Evolutionary conservation across 2,888 invertebrate genomes (phyloP).

Genomic region (Stegana nigrithorax): DNA sequence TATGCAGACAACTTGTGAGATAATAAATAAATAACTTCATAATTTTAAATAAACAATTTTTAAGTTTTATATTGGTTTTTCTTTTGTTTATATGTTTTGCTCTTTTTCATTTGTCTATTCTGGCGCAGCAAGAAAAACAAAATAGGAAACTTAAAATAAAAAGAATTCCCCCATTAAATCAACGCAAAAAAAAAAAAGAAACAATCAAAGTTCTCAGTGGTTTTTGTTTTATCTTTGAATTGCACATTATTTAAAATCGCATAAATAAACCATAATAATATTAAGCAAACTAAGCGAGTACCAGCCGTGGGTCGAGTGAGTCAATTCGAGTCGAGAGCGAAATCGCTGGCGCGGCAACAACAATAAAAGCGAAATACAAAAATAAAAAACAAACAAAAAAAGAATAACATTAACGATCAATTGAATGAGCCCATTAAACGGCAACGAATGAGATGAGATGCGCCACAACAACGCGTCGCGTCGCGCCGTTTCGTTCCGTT

Average conservation of each 20-base stretch:
- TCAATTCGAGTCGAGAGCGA: constrained; percentile 30
- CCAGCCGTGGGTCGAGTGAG: constrained; percentile 39
- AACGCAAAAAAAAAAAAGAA: constrained; percentile 28
- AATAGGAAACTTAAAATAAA: constrained; percentile 26
- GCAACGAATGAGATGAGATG: constrained; percentile 25
- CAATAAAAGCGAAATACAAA: constrained; percentile 30
- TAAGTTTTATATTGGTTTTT: constrained; percentile 47
- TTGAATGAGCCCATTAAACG: constrained; percentile 64
- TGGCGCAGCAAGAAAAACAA: constrained; percentile 20
- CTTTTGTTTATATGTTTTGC: constrained; percentile 23
- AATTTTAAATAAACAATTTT: constrained; percentile 33
- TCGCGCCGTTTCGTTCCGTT: too few species aligned
- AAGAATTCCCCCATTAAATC: constrained; percentile 45
- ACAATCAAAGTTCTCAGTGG: constrained; percentile 39
- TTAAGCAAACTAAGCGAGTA: constrained; percentile 34
- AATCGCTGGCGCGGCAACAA: background rate
- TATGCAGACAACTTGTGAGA: constrained; percentile 33
- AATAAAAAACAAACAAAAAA: constrained; percentile 56
- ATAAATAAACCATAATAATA: constrained; percentile 62
- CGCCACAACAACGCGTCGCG: constrained; percentile 31
- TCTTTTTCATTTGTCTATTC: too few species aligned
- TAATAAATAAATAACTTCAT: constrained; percentile 38
- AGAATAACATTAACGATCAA: constrained; percentile 64
- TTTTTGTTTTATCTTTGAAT: constrained; percentile 55
- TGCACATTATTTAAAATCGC: constrained; percentile 58